Evolutionary conservation across 2,113 vertebrate genomes (phyloP).

Genomic region (Strix uralensis): DNA sequence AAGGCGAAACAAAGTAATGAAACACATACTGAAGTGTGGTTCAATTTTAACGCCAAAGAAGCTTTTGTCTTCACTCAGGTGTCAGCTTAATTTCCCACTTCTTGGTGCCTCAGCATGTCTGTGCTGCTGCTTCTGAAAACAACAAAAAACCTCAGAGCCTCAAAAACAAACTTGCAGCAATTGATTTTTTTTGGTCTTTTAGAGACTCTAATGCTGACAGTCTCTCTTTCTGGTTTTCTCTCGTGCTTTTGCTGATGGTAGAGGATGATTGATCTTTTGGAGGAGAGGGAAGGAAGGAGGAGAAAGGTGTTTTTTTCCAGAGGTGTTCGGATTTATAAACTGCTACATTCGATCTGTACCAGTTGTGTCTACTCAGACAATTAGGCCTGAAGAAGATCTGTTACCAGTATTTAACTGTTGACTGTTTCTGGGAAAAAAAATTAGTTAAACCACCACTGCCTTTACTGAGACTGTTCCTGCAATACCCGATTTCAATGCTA

Average conservation of each 20-base stretch:
- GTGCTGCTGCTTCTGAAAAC: background rate
- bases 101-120: background rate
- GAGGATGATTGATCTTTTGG: background rate
- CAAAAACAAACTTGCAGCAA: background rate
- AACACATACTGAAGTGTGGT: background rate
- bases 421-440: background rate
- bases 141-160: background rate
- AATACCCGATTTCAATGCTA: background rate
- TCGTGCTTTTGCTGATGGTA: background rate
- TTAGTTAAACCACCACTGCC: background rate
- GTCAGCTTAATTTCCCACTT: background rate
- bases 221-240: background rate
- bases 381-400: background rate
- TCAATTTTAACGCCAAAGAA: conserved; percentile 17
- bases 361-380: background rate
- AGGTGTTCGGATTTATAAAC: background rate
- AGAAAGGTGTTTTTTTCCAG: background rate
- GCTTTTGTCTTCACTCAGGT: conserved; percentile 20
- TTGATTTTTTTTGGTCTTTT: background rate
- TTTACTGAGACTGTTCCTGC: background rate
- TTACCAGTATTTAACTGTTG: background rate
- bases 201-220: background rate
- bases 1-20: background rate
- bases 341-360: background rate
- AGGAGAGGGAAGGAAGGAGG: background rate